Evolutionary conservation across 2,797 vertebrate species (phyloP).

Genomic region (Labeo calbasu): DNA sequence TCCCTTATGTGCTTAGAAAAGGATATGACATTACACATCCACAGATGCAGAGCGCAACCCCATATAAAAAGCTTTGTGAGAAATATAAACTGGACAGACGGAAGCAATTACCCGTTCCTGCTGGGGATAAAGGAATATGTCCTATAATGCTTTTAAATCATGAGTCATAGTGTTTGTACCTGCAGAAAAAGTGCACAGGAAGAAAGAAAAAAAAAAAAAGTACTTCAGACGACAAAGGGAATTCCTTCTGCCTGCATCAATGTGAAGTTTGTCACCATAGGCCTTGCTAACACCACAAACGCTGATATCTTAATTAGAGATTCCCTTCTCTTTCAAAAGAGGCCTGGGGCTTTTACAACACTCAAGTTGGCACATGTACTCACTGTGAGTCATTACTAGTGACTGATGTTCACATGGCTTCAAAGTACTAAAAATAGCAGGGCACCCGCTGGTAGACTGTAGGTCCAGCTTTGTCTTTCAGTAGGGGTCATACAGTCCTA

Average conservation of each 20-base stretch:
- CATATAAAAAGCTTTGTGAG: slow-evolving; percentile 19
- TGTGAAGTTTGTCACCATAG: slow-evolving; percentile 7
- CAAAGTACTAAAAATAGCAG: slow-evolving; percentile 48
- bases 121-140: slow-evolving; percentile 67
- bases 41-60: slow-evolving; percentile 47
- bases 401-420: slow-evolving; percentile 46
- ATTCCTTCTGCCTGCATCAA: slow-evolving; percentile 31
- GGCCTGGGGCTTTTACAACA: slow-evolving; percentile 46
- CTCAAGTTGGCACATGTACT: slow-evolving; percentile 34
- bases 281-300: slow-evolving; percentile 13
- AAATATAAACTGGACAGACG: slow-evolving; percentile 69
- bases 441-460: not conserved
- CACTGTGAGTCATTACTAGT: slow-evolving; percentile 15
- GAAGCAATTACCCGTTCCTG: slow-evolving; percentile 74
- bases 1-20: slow-evolving; percentile 36
- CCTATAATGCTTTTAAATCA: slow-evolving; percentile 43
- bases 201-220: slow-evolving; percentile 10
- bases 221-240: slow-evolving; percentile 9
- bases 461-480: slow-evolving; percentile 2
- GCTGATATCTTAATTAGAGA: slow-evolving; percentile 46
- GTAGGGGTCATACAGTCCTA: slow-evolving; percentile 64
- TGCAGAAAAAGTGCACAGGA: slow-evolving; percentile 32
- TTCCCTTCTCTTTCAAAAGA: slow-evolving; percentile 16
- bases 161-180: slow-evolving; percentile 21
- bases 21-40: slow-evolving; percentile 32